Percentiles rank a stretch among this genome's conserved stretches.
Conservation (phyloP, 2,888 invertebrate species). For the Colostygia pectinataria region DNA sequence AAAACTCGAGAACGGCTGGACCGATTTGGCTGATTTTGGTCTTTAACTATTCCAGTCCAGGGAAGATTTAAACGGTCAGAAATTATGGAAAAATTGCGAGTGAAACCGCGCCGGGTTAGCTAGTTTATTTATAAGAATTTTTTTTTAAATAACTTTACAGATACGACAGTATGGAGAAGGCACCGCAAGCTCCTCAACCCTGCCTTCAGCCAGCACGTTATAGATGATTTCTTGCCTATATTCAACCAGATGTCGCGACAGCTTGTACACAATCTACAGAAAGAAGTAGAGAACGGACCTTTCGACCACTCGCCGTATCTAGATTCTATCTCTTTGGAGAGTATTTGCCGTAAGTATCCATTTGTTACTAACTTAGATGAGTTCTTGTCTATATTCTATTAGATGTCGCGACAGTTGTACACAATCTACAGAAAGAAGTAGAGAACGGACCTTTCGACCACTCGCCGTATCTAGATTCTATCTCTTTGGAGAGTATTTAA, state of each 20-base stretch:
- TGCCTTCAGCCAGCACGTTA: conserved; percentile 46
- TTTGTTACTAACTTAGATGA: too few species aligned
- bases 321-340: conserved; percentile 18
- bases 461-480: conserved; percentile 10
- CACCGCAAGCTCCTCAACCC: conserved; percentile 48
- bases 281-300: conserved; percentile 10
- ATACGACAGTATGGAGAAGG: conserved; percentile 39
- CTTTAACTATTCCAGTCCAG: too few species aligned
- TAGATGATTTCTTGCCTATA: conserved; percentile 43
- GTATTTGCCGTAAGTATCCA: conserved; percentile 23
- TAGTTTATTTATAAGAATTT: too few species aligned
- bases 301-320: conserved; percentile 16
- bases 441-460: conserved; percentile 18
- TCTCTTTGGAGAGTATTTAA: conserved; percentile 22
- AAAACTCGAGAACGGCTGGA: too few species aligned
- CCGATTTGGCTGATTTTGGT: too few species aligned
- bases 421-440: conserved; percentile 22
- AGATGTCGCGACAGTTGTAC: conserved; percentile 38
- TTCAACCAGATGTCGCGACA: conserved; percentile 44
- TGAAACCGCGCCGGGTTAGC: too few species aligned
- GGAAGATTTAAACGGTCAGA: too few species aligned
- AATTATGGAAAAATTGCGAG: too few species aligned
- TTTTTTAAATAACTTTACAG: too few species aligned
- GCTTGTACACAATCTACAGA: conserved; percentile 33
- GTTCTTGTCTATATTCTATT: conserved; percentile 48